These are phyloP conservation scores for Cephus nigrinus DNA, from an alignment of 2,888 invertebrate genomes.

Conservation along the genomic window DNA sequence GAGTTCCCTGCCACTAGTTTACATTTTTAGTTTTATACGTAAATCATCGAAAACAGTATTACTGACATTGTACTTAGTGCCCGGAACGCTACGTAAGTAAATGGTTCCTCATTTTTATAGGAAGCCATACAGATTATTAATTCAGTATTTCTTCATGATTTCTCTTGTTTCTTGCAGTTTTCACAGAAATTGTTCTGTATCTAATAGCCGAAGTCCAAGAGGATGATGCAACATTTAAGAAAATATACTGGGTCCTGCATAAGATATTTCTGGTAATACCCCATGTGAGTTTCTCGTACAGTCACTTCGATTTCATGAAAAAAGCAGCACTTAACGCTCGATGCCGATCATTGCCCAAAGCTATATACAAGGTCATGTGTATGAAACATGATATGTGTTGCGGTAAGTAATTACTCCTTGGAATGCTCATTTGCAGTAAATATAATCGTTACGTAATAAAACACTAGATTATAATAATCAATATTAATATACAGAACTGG, in stretches of 20 bases:
- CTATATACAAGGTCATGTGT: slow-evolving; percentile 41
- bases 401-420: slow-evolving; percentile 32
- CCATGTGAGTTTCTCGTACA: slow-evolving; percentile 57
- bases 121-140: neutral
- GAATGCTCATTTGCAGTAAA: neutral
- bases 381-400: slow-evolving; percentile 44
- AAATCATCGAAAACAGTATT: slow-evolving; percentile 48
- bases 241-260: slow-evolving; percentile 4
- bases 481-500: slow-evolving; percentile 33
- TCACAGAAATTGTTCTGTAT: neutral
- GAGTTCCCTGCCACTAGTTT: slow-evolving; percentile 66
- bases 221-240: neutral
- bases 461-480: neutral
- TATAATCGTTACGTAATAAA: neutral
- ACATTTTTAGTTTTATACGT: slow-evolving; percentile 54
- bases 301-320: slow-evolving; percentile 49
- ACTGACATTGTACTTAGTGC: slow-evolving; percentile 45
- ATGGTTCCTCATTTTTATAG: neutral
- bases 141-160: neutral
- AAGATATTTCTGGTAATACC: slow-evolving; percentile 51
- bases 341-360: slow-evolving; percentile 52
- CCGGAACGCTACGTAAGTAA: slow-evolving; percentile 51
- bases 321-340: slow-evolving; percentile 51
- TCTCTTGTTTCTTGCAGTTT: neutral
- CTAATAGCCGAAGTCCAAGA: neutral